These are phyloP conservation scores for Zaprionus vittiger DNA, from an alignment of 1,140 invertebrate genomes.

Conservation along the genomic window DNA sequence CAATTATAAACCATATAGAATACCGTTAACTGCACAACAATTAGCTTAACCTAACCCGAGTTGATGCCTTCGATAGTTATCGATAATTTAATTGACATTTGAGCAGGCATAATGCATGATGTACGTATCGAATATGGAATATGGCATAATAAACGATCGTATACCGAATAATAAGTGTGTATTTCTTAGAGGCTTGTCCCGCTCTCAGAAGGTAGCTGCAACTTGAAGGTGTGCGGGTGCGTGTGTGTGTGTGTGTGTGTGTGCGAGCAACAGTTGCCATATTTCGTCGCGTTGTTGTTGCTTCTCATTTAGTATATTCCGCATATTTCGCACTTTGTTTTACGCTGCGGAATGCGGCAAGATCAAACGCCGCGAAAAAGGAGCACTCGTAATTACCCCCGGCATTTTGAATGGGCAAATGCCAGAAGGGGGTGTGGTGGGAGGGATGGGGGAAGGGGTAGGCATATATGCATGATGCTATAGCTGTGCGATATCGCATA, in stretches of 20 bases:
- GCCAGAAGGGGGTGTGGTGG: neutral
- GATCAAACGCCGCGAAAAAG: constrained; percentile 42
- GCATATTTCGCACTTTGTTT: constrained; percentile 7
- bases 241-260: constrained; percentile 10
- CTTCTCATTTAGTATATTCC: neutral
- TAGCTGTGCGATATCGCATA: constrained; percentile 7
- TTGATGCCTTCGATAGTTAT: neutral
- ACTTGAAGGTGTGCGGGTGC: constrained; percentile 20
- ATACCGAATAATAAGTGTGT: constrained; percentile 1
- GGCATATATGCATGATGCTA: neutral
- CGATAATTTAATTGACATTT: constrained; percentile 4
- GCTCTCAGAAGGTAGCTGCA: constrained; percentile 8
- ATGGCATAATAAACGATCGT: neutral
- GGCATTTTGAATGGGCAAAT: constrained; percentile 45
- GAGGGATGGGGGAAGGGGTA: neutral
- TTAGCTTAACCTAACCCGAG: neutral
- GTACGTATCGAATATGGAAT: neutral
- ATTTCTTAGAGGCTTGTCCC: constrained; percentile 18
- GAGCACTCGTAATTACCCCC: constrained; percentile 56
- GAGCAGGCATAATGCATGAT: neutral
- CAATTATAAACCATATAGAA: too few species aligned
- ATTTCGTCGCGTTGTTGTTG: constrained; percentile 16
- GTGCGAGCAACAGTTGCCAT: constrained; percentile 38
- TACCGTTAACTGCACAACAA: too few species aligned
- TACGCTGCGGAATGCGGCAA: constrained; percentile 39